These are phyloP conservation scores for Gracilinanus agilis DNA, from an alignment of 2,113 vertebrate genomes.

Conservation along the genomic window DNA sequence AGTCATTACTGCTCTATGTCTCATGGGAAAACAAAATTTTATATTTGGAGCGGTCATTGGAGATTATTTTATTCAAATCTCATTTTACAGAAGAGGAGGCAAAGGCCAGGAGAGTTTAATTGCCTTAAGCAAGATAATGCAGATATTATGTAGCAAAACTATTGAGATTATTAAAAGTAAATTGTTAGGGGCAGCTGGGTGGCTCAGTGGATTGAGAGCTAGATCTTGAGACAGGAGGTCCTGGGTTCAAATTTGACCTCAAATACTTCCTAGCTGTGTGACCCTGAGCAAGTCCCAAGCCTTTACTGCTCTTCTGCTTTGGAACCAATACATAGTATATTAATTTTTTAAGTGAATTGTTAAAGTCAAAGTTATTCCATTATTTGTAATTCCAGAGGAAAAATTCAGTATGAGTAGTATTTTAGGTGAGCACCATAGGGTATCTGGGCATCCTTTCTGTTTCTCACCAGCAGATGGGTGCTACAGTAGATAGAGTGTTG, in stretches of 20 bases:
- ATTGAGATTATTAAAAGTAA: not conserved
- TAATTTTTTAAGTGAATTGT: not conserved
- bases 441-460: not conserved
- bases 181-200: too few relatives aligned
- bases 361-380: not conserved
- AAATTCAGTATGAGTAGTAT: not conserved
- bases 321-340: too few relatives aligned
- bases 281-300: too few relatives aligned
- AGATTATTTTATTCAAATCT: not conserved
- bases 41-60: not conserved
- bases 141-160: not conserved
- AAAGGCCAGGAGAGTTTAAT: not conserved
- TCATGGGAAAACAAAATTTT: not conserved
- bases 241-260: too few relatives aligned
- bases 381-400: not conserved
- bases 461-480: not conserved
- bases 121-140: not conserved
- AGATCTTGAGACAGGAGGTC: too few relatives aligned
- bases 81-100: not conserved
- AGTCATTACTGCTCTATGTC: not conserved
- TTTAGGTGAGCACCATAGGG: not conserved
- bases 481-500: not conserved
- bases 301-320: too few relatives aligned
- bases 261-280: too few relatives aligned
- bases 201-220: too few relatives aligned